These are phyloP conservation scores for Ariopsis seemanni DNA, from an alignment of 2,113 vertebrate genomes.

Conservation along the genomic window DNA sequence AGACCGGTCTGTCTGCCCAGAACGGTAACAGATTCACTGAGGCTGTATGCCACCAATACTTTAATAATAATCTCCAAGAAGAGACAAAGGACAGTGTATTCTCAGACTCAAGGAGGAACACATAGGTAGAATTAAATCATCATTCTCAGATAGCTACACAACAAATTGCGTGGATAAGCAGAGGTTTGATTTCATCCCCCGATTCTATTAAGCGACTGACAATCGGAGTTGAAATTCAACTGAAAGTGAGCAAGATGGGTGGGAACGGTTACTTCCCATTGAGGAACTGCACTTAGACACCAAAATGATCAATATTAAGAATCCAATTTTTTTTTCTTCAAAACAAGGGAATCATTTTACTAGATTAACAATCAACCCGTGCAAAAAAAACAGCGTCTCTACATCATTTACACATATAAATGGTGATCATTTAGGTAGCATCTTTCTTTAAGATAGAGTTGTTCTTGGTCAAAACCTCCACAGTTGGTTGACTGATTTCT, in stretches of 20 bases:
- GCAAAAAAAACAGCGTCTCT: not conserved
- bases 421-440: slow-evolving; percentile 7
- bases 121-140: slow-evolving; percentile 35
- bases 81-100: slow-evolving; percentile 20
- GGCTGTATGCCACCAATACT: slow-evolving; percentile 9
- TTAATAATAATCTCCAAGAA: slow-evolving; percentile 10
- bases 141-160: slow-evolving; percentile 45
- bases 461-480: slow-evolving; percentile 2
- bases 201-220: not conserved
- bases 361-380: not conserved
- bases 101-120: slow-evolving; percentile 45
- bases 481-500: not conserved
- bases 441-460: not conserved
- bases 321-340: not conserved
- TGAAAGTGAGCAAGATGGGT: not conserved
- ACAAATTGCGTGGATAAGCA: not conserved
- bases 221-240: not conserved
- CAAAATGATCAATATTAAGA: slow-evolving; percentile 9
- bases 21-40: not conserved
- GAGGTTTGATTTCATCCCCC: not conserved
- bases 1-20: not conserved
- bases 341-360: not conserved
- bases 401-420: not conserved
- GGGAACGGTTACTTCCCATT: not conserved
- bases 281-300: not conserved